Percentiles rank a stretch among this genome's conserved stretches.
These are phyloP conservation scores for Lagorchestes hirsutus DNA, from an alignment of 2,797 vertebrate genomes.

Conservation along the genomic window DNA sequence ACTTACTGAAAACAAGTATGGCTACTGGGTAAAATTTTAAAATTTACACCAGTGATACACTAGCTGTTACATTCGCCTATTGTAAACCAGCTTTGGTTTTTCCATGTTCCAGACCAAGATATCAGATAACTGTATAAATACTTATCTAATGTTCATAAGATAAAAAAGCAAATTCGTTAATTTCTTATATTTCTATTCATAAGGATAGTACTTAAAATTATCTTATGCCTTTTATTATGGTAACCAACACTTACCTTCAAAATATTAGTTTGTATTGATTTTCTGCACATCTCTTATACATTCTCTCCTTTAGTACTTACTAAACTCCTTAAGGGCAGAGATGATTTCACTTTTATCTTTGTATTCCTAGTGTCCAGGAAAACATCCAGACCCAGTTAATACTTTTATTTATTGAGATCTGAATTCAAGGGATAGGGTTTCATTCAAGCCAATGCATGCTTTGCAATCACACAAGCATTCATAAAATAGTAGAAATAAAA, in stretches of 20 bases:
- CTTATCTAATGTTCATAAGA: neutral
- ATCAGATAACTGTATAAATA: constrained; percentile 34
- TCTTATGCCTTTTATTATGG: neutral
- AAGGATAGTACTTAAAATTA: constrained; percentile 19
- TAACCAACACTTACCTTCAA: neutral
- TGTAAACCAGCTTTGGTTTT: constrained; percentile 48
- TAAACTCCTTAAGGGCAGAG: neutral
- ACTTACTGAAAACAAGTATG: constrained; percentile 72
- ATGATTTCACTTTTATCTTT: neutral
- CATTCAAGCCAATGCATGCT: neutral
- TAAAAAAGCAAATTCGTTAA: neutral
- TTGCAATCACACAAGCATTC: neutral
- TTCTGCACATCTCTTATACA: neutral
- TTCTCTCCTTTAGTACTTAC: neutral
- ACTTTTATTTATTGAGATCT: neutral
- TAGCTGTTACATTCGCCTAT: constrained; percentile 38
- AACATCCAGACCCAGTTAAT: neutral
- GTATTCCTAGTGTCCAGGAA: neutral
- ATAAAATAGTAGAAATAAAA: neutral
- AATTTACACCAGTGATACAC: constrained; percentile 24
- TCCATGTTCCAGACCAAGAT: constrained; percentile 43
- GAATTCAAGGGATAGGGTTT: neutral
- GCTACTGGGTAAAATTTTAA: constrained; percentile 67
- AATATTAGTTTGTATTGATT: neutral
- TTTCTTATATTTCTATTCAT: constrained; percentile 6